Base-by-base conservation (phyloP, 1,140 invertebrate genomes). In the Papilio helenus region DNA sequence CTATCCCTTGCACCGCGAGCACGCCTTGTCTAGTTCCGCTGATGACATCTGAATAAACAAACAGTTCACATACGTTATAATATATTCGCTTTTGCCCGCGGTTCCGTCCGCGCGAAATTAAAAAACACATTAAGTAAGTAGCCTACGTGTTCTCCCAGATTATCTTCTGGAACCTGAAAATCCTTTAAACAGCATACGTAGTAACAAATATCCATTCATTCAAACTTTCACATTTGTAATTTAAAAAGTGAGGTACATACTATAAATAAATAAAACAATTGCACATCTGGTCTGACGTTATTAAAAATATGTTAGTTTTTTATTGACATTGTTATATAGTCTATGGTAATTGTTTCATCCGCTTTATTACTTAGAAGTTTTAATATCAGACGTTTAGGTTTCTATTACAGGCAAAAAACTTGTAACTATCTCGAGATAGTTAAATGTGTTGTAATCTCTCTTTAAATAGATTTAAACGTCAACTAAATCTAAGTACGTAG, bases 1-100 rank as follows among this genome's bases (percentile, higher is more conserved):
- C 97, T 26, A 98, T 96, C 51, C 95, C 90, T 81, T 96, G 89
- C 0, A 98, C 96, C 3, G 96, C 95, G 39, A 98, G 88, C 49
- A 98, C 96, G 26, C 96, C 95, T 79, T 93, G 89, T 78, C 88
- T 87, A n/a, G 95, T 94, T 79, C 93, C 94, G 82, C 95, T 95
- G 81, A 95, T 93, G 83, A 95, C 95, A 95, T 96, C 97, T 97
- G 88, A 86, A 89, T 85, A 84, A 88, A 88, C 81, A 90, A 79
- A 84, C n/a, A 79, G 39, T 81, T 77, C 0, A 46, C 34, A 39
- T 39, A 8, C 34, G 34, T 46, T 46, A 9, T 44, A 46, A 46
- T 12, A 46, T 46, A 39, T 39, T 39, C 7, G 5, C 7, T 39
- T 39, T 39, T 39, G 34, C 34, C 34, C 34, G 34, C 34, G 34